These are phyloP conservation scores for Shinisaurus crocodilurus DNA, from an alignment of 2,113 vertebrate genomes.

Conservation along the genomic window DNA sequence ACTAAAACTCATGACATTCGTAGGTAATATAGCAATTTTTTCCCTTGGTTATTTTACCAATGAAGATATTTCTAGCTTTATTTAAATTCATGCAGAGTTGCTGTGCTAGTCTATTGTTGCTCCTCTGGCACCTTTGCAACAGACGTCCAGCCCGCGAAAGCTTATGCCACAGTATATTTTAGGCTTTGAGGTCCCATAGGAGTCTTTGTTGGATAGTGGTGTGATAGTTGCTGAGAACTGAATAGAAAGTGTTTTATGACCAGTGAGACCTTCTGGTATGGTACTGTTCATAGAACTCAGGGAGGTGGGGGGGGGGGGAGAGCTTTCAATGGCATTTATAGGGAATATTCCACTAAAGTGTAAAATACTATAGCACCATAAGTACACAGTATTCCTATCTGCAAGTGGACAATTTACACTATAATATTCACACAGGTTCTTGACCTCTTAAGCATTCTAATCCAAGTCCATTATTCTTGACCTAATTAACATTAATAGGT, in stretches of 20 bases:
- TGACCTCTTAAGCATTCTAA: conserved; percentile 61
- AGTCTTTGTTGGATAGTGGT: neutral
- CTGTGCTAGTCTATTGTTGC: neutral
- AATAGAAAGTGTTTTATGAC: neutral
- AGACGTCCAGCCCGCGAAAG: neutral
- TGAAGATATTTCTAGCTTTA: neutral
- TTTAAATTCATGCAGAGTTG: neutral
- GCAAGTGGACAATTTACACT: neutral
- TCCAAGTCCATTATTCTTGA: conserved; percentile 56
- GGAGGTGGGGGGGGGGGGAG: too few species aligned
- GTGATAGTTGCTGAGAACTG: neutral
- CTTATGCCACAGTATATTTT: neutral
- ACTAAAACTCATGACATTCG: neutral
- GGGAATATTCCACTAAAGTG: neutral
- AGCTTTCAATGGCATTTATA: neutral
- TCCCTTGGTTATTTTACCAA: neutral
- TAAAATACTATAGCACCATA: neutral
- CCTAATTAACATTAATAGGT: conserved; percentile 66
- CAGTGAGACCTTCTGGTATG: neutral
- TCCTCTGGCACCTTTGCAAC: neutral
- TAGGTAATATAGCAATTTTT: neutral
- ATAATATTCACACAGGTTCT: conserved; percentile 47
- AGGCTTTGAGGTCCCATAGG: neutral
- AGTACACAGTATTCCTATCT: neutral
- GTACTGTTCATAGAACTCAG: conserved; percentile 15